Conservation (phyloP, 2,113 vertebrate species). For the Zingel zingel region DNA sequence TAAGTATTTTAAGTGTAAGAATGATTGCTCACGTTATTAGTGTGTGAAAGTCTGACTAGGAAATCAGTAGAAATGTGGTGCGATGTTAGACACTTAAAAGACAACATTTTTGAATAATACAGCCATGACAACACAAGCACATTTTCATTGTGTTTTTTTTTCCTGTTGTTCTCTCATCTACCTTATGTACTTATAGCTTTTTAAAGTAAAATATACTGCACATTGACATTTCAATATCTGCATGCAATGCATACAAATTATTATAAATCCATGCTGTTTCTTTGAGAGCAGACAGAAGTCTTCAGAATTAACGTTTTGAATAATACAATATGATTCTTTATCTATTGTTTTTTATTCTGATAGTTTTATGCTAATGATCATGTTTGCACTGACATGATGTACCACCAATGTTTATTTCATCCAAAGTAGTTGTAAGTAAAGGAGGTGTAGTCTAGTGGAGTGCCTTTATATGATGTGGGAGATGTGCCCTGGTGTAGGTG, state of each 20-base stretch:
- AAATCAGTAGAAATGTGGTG: conserved; percentile 47
- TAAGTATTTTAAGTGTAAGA: conserved; percentile 54
- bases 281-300: conserved; percentile 22
- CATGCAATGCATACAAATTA: neutral
- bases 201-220: conserved; percentile 32
- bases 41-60: conserved; percentile 40
- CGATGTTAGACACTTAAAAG: conserved; percentile 43
- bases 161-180: conserved; percentile 28
- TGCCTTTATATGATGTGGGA: neutral
- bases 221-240: conserved; percentile 38
- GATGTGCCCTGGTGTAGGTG: conserved; percentile 12
- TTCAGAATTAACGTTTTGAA: conserved; percentile 13
- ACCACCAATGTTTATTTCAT: conserved; percentile 24
- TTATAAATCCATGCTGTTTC: conserved; percentile 14
- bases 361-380: neutral
- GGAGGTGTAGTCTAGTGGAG: conserved; percentile 9
- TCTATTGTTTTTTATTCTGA: neutral
- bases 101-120: conserved; percentile 57
- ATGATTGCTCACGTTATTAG: conserved; percentile 55
- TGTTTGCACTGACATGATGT: conserved; percentile 35
- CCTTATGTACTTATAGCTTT: conserved; percentile 56
- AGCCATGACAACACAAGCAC: conserved; percentile 50
- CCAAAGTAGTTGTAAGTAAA: neutral
- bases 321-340: neutral
- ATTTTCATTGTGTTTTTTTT: conserved; percentile 51